These are phyloP conservation scores for Casuarius casuarius DNA, from an alignment of 2,113 vertebrate genomes.

Conservation along the genomic window DNA sequence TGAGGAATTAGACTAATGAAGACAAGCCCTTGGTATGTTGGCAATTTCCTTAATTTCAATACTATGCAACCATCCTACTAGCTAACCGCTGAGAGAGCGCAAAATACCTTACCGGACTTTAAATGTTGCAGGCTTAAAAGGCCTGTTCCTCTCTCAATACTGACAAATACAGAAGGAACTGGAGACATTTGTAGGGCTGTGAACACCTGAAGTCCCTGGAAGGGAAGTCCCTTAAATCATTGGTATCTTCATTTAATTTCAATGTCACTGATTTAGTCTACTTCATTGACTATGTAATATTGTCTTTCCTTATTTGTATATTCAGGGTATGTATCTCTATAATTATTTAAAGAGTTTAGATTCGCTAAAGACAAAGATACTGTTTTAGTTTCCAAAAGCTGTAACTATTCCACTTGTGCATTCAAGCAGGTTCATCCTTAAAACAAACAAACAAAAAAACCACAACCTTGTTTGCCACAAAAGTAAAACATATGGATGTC, in stretches of 20 bases:
- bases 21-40: accelerated
- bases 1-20: accelerated
- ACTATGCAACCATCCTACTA: neutral
- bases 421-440: neutral
- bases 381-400: neutral
- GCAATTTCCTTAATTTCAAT: neutral
- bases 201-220: neutral
- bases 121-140: neutral
- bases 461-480: neutral
- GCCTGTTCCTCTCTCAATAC: accelerated
- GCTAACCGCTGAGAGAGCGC: accelerated
- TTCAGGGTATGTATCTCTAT: neutral
- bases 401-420: neutral
- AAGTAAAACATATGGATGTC: conserved; percentile 41
- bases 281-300: neutral
- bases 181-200: accelerated
- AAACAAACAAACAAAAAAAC: neutral
- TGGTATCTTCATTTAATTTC: neutral
- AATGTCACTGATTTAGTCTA: neutral
- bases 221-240: neutral
- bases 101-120: neutral
- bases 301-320: neutral
- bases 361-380: neutral
- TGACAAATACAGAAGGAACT: neutral
- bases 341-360: conserved; percentile 20